Evolutionary conservation across 1,140 invertebrate genomes (phyloP), one percentile per base, ranked within the genome.

Genomic region (Ceratina australensis): DNA sequence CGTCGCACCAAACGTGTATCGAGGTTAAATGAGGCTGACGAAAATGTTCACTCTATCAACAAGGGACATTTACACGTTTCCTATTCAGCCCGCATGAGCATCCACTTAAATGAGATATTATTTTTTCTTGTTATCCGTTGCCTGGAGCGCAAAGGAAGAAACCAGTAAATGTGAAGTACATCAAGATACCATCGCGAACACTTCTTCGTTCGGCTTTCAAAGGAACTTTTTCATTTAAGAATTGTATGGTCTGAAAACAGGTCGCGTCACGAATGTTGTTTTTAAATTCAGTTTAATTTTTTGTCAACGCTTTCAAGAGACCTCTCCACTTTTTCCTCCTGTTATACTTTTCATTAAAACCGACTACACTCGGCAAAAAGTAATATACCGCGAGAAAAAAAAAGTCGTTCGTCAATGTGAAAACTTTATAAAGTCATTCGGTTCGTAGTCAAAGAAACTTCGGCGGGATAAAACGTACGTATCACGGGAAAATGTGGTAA

Each of bases 311-410:
- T 50, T 26, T 50, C 22, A 22, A 66, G 64, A 3, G 47, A 22
- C 33, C 63, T 50, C 64, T 66, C 49, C 42, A 26, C 24, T 66
- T 66, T 66, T 50, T 47, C 61, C 28, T 64, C 64, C 12, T n/a
- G 47, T 26, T 66, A 22, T 66, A 47, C 22, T 50, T 66, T 66
- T 66, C 47, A 66, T 26, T 66, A 50, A 66, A 66, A 66, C 22
- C n/a, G 16, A 22, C 42, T 49, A 18, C 24, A 24, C 47, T 26
- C 7, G 22, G 16, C 16, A 66, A 24, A 66, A 4, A n/a, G 64
- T 20, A 10, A 22, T 12, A 4, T 22, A 8, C 10, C 13, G 64
- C 28, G n/a, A n/a, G n/a, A 50, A 66, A 42, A 66, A 66, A 66
- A 42, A 42, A 5, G 33, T 66, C 47, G 47, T 50, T 66, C 24